Evolutionary conservation across 64 coral and sea anemone species (phyloP).

Genomic region (Acropora tenuis): DNA sequence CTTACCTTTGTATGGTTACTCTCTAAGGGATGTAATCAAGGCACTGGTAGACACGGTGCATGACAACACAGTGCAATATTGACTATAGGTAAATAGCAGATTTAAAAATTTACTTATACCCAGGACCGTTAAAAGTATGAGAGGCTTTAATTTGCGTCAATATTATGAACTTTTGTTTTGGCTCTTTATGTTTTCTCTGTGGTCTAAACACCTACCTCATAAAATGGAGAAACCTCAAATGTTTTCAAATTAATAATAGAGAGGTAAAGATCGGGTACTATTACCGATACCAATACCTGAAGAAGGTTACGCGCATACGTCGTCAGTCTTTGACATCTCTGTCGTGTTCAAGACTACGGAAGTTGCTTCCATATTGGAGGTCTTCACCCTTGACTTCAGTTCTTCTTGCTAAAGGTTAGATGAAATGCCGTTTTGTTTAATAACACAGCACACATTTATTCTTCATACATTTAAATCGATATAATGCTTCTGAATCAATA

Average conservation of each 20-base stretch:
- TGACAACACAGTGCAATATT: conserved; percentile 30
- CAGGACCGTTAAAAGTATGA: background rate
- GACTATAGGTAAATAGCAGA: conserved; percentile 13
- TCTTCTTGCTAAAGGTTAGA: background rate
- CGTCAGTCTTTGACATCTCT: too few species aligned
- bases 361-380: too few species aligned
- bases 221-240: background rate
- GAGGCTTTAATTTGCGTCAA: background rate
- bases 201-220: background rate
- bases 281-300: too few species aligned
- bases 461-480: too few species aligned
- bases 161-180: background rate
- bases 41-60: conserved; percentile 1
- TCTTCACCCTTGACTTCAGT: background rate
- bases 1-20: conserved; percentile 2
- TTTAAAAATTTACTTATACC: background rate
- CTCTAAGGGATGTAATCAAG: conserved; percentile 15
- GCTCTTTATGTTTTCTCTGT: background rate
- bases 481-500: too few species aligned
- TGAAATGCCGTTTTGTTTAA: too few species aligned
- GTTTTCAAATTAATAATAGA: background rate
- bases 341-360: too few species aligned
- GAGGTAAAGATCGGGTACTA: too few species aligned
- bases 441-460: too few species aligned
- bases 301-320: too few species aligned